A percentile compares a stretch with the other conserved stretches of the same genome.
Evolutionary conservation across 2,888 invertebrate genomes (phyloP).

Genomic region (Ligdia adustata): DNA sequence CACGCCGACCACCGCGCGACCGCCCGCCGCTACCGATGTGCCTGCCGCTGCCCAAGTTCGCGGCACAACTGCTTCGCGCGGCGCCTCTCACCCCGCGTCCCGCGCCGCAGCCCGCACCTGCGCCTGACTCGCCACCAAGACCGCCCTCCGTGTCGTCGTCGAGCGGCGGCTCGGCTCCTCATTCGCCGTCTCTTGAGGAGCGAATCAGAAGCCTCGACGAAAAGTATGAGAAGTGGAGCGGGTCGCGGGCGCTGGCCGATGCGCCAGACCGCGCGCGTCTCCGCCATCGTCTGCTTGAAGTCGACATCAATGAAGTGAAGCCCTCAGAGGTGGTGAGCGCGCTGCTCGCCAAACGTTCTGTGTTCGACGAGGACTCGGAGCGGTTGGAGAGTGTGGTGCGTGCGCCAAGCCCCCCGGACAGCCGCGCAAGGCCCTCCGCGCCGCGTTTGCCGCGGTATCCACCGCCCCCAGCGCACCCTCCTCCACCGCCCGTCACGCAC

Average conservation of each 20-base stretch:
- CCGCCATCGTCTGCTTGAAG: conserved; percentile 89
- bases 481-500: conserved; percentile 57
- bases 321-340: conserved; percentile 97
- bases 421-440: conserved; percentile 61
- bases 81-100: conserved; percentile 78
- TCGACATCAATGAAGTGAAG: conserved; percentile 92
- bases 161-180: conserved; percentile 88
- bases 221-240: conserved; percentile 95
- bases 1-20: conserved; percentile 87
- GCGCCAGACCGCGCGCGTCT: conserved; percentile 84
- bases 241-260: conserved; percentile 84
- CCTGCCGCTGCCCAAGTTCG: conserved; percentile 95
- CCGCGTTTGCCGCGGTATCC: conserved; percentile 86
- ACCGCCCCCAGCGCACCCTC: conserved; percentile 91
- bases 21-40: conserved; percentile 89
- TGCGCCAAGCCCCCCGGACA: conserved; percentile 86
- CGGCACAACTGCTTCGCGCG: conserved; percentile 86
- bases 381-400: conserved; percentile 94
- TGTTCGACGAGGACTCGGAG: conserved; percentile 98
- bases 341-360: conserved; percentile 94
- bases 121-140: conserved; percentile 87
- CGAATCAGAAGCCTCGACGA: conserved; percentile 96
- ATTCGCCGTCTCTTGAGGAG: conserved; percentile 92
- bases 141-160: conserved; percentile 91
- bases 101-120: conserved; percentile 71